These are phyloP conservation scores for Caenorhabditis latens DNA, from an alignment of 1,140 invertebrate genomes.

Conservation along the genomic window DNA sequence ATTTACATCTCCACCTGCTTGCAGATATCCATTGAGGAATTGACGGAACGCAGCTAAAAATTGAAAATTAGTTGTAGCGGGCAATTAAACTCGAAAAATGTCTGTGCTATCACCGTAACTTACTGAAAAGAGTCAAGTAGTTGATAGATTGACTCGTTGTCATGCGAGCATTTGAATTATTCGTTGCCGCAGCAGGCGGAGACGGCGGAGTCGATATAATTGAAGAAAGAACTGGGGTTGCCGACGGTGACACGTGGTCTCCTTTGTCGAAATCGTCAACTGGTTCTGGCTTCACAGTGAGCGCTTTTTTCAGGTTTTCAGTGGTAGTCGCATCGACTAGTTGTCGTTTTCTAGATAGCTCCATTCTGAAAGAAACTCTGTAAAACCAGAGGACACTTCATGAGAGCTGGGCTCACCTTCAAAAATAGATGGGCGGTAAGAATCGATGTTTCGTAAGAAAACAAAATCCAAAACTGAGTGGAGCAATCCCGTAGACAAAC, in stretches of 20 bases:
- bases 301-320: not conserved
- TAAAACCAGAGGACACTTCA: not conserved
- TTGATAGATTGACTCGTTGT: not conserved
- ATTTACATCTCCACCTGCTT: conserved; percentile 15
- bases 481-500: not conserved
- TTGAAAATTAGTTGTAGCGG: too few relatives aligned
- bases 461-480: not conserved
- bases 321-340: not conserved
- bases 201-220: conserved; percentile 18
- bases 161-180: not conserved
- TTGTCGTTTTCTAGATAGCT: not conserved
- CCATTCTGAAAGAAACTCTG: not conserved
- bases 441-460: not conserved
- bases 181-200: not conserved
- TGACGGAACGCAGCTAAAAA: conserved; percentile 33
- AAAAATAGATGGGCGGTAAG: not conserved
- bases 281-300: not conserved
- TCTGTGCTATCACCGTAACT: not conserved
- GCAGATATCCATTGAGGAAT: conserved; percentile 14
- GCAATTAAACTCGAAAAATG: too few relatives aligned
- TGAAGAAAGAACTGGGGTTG: not conserved
- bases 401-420: not conserved
- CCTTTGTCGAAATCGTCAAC: not conserved
- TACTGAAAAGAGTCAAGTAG: conserved; percentile 45
- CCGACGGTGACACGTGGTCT: not conserved